Evolutionary conservation across 1,140 invertebrate genomes (phyloP).

Genomic region (Solenopsis invicta): DNA sequence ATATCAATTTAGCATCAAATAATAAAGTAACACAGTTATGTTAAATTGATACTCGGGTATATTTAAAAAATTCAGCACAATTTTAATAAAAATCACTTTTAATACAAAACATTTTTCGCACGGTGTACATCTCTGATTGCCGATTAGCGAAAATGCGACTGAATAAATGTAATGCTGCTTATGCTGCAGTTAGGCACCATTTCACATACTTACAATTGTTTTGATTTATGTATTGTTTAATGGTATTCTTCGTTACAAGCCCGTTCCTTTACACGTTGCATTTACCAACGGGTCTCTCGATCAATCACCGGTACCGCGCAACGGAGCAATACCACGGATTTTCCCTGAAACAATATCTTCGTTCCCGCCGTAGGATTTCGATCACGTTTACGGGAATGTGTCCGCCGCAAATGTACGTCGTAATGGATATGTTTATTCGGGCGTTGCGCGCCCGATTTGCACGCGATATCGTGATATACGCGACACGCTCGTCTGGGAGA

Average conservation of each 20-base stretch:
- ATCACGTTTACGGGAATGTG: conserved; percentile 65
- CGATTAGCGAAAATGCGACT: background rate
- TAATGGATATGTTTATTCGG: conserved; percentile 80
- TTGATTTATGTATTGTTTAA: background rate
- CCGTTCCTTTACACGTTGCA: background rate
- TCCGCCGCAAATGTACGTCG: conserved; percentile 10
- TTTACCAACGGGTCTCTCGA: conserved; percentile 30
- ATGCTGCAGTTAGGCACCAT: background rate
- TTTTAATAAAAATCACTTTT: too few species aligned
- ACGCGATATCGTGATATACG: conserved; percentile 72
- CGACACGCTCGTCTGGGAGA: background rate
- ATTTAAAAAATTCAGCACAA: too few species aligned
- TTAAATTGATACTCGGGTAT: too few species aligned
- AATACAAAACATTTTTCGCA: too few species aligned
- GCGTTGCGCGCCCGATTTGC: conserved; percentile 73
- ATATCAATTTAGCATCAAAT: too few species aligned
- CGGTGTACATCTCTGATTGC: background rate
- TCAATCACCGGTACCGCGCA: conserved; percentile 26
- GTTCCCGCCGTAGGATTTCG: conserved; percentile 61
- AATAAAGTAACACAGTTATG: too few species aligned
- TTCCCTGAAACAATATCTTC: conserved; percentile 52
- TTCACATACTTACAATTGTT: background rate
- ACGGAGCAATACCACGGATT: conserved; percentile 22
- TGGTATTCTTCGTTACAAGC: background rate
- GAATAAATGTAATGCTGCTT: background rate